phyloP scores from a whole-genome alignment of 2,113 vertebrate species.

The Hiodon alosoides region DNA sequence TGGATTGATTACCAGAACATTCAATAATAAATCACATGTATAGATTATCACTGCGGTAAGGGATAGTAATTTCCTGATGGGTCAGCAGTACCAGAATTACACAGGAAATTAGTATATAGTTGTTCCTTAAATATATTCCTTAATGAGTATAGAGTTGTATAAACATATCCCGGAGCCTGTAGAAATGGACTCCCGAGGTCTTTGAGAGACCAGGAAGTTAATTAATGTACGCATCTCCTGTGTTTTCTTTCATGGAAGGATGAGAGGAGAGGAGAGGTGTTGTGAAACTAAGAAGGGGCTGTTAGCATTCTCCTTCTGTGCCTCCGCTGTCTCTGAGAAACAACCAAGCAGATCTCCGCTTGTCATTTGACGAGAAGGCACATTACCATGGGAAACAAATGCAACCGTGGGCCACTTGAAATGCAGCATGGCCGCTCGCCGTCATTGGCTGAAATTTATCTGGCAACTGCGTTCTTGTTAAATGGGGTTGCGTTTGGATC shows the following conservation, averaged over 20 bases:
- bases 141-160: conserved; percentile 10
- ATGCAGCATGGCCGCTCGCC: conserved; percentile 1
- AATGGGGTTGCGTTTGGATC: conserved; percentile 1
- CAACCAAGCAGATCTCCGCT: background rate
- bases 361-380: conserved; percentile 10
- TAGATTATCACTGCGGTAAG: conserved; percentile 26
- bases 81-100: background rate
- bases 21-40: conserved; percentile 13
- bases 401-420: background rate
- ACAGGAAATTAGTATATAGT: background rate
- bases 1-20: conserved; percentile 31
- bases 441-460: background rate
- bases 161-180: background rate
- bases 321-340: background rate
- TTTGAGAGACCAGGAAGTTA: background rate
- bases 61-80: background rate
- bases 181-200: background rate
- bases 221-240: background rate
- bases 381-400: conserved; percentile 9
- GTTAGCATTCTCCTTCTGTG: background rate
- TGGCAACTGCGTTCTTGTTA: background rate
- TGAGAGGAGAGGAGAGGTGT: background rate
- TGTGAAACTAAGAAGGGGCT: background rate
- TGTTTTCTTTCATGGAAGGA: conserved; percentile 6
- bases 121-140: background rate